These are phyloP conservation scores for Atrina japonica DNA, from an alignment of 2,888 invertebrate species.

Conservation along the genomic window DNA sequence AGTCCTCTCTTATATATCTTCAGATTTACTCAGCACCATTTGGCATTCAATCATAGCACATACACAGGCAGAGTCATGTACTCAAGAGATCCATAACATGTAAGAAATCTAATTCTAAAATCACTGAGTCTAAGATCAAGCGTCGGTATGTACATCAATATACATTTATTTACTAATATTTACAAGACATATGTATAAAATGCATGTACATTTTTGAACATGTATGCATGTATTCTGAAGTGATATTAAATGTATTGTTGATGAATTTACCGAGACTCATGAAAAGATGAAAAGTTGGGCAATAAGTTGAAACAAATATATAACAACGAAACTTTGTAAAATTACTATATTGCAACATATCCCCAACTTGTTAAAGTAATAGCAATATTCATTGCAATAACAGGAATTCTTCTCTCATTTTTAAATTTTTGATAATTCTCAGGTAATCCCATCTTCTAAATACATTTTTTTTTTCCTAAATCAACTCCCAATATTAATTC, in stretches of 20 bases:
- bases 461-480: slow-evolving; percentile 1
- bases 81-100: no score
- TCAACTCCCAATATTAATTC: slow-evolving; percentile 14
- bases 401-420: background rate
- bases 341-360: slow-evolving; percentile 48
- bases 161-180: slow-evolving; percentile 38
- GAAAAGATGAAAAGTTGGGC: slow-evolving; percentile 38
- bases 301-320: slow-evolving; percentile 39
- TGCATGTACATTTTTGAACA: slow-evolving; percentile 19
- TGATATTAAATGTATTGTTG: slow-evolving; percentile 19
- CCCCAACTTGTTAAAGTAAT: slow-evolving; percentile 36
- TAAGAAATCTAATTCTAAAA: background rate
- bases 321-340: slow-evolving; percentile 36
- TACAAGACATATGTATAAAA: slow-evolving; percentile 29
- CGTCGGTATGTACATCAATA: slow-evolving; percentile 29
- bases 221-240: slow-evolving; percentile 15
- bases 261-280: slow-evolving; percentile 20
- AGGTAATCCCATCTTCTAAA: slow-evolving; percentile 7
- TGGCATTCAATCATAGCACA: no score
- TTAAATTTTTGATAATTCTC: slow-evolving; percentile 22
- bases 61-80: no score
- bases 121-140: background rate
- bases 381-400: slow-evolving; percentile 8
- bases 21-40: no score
- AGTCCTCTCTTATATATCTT: no score